phyloP scores from a whole-genome alignment of 2,797 vertebrate genomes.

The Macropodus opercularis region DNA sequence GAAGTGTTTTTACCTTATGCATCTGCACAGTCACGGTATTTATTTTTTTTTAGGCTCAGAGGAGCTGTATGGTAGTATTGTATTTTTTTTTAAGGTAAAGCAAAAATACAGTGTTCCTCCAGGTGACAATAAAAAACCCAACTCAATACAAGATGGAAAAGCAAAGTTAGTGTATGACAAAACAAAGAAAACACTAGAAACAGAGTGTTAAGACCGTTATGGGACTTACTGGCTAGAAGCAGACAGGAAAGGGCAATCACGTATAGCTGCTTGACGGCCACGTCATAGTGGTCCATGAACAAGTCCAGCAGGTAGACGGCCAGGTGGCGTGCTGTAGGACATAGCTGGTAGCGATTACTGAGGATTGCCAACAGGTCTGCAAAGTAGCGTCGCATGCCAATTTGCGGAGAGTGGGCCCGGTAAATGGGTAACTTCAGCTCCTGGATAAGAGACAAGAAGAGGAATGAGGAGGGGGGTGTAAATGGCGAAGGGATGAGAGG shows the following conservation, averaged over 20 bases:
- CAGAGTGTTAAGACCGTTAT: not conserved
- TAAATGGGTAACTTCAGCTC: constrained; percentile 90
- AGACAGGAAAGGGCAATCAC: constrained; percentile 88
- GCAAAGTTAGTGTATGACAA: not conserved
- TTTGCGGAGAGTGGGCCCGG: constrained; percentile 88
- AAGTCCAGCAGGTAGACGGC: constrained; percentile 91
- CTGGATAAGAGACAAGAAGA: constrained; percentile 64
- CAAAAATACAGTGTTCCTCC: not conserved
- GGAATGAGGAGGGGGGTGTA: constrained; percentile 3
- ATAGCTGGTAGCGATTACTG: constrained; percentile 88
- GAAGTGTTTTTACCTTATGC: constrained; percentile 48
- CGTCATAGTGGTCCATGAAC: constrained; percentile 88
- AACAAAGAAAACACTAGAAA: constrained; percentile 1
- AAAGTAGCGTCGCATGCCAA: constrained; percentile 90
- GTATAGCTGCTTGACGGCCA: constrained; percentile 88
- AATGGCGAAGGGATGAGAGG: constrained; percentile 11
- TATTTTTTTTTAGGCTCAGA: not conserved
- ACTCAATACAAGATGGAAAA: not conserved
- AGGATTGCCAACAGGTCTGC: constrained; percentile 88
- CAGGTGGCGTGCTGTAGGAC: constrained; percentile 87
- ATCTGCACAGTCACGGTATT: constrained; percentile 25
- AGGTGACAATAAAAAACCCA: not conserved
- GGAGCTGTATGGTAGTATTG: not conserved
- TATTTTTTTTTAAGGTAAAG: constrained; percentile 1
- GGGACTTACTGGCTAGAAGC: constrained; percentile 90